Evolutionary conservation across 2,113 vertebrate species (phyloP).

Genomic region (Saccopteryx leptura): DNA sequence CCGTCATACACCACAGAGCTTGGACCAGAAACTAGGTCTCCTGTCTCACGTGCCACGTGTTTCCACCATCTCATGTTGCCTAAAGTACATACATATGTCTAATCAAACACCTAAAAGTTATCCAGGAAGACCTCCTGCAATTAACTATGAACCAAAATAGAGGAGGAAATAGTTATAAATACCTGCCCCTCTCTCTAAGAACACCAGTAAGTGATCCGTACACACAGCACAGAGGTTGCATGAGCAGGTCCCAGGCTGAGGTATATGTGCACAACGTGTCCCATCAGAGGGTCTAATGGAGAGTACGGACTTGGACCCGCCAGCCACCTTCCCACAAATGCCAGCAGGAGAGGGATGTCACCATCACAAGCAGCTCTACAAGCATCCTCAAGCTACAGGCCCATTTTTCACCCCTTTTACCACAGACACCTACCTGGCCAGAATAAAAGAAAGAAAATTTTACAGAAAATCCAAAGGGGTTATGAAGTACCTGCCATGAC

Average conservation of each 20-base stretch:
- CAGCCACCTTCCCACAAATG: neutral
- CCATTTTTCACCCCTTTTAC: neutral
- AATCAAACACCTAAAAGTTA: neutral
- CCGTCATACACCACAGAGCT: neutral
- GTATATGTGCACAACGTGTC: neutral
- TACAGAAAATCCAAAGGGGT: slow-evolving; percentile 17
- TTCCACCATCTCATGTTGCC: neutral
- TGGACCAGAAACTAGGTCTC: neutral
- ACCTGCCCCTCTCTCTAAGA: neutral
- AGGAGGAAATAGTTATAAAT: neutral
- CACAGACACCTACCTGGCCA: neutral
- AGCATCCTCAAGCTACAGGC: no score
- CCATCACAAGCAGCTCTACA: neutral
- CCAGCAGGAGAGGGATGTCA: neutral
- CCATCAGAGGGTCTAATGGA: neutral
- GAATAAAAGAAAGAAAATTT: neutral
- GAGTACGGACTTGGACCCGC: neutral
- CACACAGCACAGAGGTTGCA: neutral
- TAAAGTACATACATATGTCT: neutral
- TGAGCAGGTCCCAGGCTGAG: neutral
- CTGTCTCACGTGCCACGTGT: neutral
- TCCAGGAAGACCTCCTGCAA: neutral
- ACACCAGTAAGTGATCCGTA: neutral
- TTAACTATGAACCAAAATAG: neutral
- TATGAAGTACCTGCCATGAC: neutral